Evolutionary conservation across 2,888 invertebrate genomes (phyloP).

Genomic region (Argyresthia albistria): DNA sequence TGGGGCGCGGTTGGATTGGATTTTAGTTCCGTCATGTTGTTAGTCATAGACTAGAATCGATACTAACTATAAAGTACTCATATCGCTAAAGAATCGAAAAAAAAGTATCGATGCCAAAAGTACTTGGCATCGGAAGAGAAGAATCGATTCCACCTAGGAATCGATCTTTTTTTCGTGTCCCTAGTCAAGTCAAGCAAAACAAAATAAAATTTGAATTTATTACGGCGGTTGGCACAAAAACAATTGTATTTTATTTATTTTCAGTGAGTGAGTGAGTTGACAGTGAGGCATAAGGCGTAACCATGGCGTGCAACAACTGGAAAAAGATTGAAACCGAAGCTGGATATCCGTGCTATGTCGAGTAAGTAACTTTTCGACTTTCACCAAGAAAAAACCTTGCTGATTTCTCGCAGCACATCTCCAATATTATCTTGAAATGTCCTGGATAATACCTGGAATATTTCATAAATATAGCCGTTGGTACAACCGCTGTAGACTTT

Average conservation of each 20-base stretch:
- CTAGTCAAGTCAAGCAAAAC: no score
- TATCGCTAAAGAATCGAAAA: no score
- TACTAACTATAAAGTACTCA: no score
- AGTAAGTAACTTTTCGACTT: constrained; percentile 52
- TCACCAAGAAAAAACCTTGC: not conserved
- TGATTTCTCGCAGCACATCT: not conserved
- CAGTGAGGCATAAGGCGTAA: constrained; percentile 5
- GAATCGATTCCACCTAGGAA: no score
- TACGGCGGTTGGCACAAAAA: not conserved
- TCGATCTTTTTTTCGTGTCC: no score
- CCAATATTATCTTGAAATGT: not conserved
- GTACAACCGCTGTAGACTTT: not conserved
- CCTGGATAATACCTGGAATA: not conserved
- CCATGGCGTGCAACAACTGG: constrained; percentile 52
- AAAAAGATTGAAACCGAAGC: constrained; percentile 73
- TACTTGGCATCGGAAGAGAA: no score
- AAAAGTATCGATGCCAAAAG: no score
- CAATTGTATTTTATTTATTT: not conserved
- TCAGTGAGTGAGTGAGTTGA: constrained; percentile 4
- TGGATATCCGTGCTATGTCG: constrained; percentile 72
- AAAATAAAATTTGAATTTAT: not conserved
- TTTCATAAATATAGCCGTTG: not conserved
- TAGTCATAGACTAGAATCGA: no score
- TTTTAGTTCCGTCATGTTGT: no score
- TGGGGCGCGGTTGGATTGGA: no score